These are phyloP conservation scores for Oscheius myriophilus DNA, from an alignment of 2,888 invertebrate species.

Conservation along the genomic window DNA sequence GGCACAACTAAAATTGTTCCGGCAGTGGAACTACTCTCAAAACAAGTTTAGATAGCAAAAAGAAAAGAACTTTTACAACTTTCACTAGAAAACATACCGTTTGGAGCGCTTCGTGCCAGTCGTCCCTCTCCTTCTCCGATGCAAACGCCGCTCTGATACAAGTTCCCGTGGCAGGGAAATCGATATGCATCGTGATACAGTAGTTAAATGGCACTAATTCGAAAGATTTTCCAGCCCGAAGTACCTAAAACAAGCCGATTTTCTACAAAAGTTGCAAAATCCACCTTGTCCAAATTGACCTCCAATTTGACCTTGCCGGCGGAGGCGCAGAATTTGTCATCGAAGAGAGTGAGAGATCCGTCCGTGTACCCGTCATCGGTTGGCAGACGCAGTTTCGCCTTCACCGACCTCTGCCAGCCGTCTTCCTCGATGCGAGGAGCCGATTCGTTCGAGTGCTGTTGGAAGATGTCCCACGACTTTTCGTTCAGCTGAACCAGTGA, in stretches of 20 bases:
- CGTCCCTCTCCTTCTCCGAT: conserved; percentile 25
- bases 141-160: conserved; percentile 7
- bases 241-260: conserved; percentile 5
- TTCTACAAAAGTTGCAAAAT: background rate
- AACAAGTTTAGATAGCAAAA: too few species aligned
- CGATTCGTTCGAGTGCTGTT: conserved; percentile 14
- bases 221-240: conserved; percentile 5
- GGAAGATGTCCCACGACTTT: conserved; percentile 36
- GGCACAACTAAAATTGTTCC: too few species aligned
- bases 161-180: background rate
- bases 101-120: conserved; percentile 19
- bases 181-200: background rate
- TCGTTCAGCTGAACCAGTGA: conserved; percentile 30
- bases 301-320: conserved; percentile 10
- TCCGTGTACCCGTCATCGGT: conserved; percentile 1
- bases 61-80: too few species aligned
- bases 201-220: conserved; percentile 20
- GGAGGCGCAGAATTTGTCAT: conserved; percentile 8
- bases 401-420: conserved; percentile 11
- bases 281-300: conserved; percentile 11
- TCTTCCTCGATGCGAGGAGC: conserved; percentile 4
- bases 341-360: conserved; percentile 2
- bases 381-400: conserved; percentile 1
- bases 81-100: background rate
- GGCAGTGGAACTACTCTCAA: too few species aligned